phyloP scores from a whole-genome alignment of 1,140 invertebrate genomes.

The Aphis gossypii region DNA sequence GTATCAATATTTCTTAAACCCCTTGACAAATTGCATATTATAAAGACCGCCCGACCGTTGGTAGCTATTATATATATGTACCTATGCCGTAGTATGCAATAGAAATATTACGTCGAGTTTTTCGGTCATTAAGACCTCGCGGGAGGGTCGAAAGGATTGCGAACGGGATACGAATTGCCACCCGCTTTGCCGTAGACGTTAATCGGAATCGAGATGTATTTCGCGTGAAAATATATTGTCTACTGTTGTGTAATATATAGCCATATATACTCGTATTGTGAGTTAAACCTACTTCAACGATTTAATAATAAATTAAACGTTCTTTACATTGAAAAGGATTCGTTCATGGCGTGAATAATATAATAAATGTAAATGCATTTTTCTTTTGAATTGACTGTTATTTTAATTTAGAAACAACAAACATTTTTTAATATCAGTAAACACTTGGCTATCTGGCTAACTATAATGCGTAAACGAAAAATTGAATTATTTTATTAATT shows the following conservation, averaged over 20 bases:
- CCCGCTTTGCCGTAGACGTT: slow-evolving; percentile 19
- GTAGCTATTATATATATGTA: slow-evolving; percentile 8
- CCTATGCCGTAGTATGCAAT: background rate
- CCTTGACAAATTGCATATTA: slow-evolving; percentile 41
- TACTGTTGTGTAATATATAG: background rate
- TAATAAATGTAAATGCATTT: background rate
- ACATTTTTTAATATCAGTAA: background rate
- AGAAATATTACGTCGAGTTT: background rate
- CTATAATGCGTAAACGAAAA: background rate
- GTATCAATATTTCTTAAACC: slow-evolving; percentile 31
- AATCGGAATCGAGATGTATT: slow-evolving; percentile 41
- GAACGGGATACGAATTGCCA: background rate
- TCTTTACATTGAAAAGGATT: background rate
- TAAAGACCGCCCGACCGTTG: slow-evolving; percentile 15
- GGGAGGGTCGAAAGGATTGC: slow-evolving; percentile 47
- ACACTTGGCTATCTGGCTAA: background rate
- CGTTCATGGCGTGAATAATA: background rate
- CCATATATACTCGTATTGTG: background rate
- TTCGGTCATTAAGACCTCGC: slow-evolving; percentile 41
- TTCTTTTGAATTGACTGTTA: background rate
- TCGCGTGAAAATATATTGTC: slow-evolving; percentile 18
- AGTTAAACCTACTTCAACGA: background rate
- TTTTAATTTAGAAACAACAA: background rate
- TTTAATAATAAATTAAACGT: background rate
- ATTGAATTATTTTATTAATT: background rate